These are phyloP conservation scores for Sphaerophoria rueppellii DNA, from an alignment of 2,888 invertebrate species.

Conservation along the genomic window DNA sequence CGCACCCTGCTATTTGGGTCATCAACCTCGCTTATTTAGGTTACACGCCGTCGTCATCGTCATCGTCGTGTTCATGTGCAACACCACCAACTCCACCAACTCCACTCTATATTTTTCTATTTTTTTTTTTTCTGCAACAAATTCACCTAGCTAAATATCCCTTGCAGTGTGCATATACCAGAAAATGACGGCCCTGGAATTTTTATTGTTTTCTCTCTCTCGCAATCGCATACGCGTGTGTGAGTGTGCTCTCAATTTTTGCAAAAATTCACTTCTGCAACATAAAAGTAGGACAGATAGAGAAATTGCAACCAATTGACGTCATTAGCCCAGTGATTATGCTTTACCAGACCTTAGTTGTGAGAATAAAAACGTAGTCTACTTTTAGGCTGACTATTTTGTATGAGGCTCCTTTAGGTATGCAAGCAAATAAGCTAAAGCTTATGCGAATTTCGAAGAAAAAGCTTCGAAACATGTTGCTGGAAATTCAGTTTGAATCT, in stretches of 20 bases:
- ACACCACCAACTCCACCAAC: conserved; percentile 31
- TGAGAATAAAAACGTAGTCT: conserved; percentile 34
- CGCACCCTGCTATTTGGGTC: conserved; percentile 81
- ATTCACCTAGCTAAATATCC: not conserved
- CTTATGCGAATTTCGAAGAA: conserved; percentile 52
- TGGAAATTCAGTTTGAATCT: not conserved
- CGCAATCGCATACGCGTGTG: not conserved
- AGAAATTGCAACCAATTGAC: conserved; percentile 44
- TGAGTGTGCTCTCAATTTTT: conserved; percentile 57
- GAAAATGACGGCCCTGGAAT: conserved; percentile 2
- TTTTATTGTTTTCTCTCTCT: conserved; percentile 26
- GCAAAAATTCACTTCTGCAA: conserved; percentile 43
- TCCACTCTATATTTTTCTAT: not conserved
- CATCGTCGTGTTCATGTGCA: conserved; percentile 10
- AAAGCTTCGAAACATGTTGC: conserved; percentile 64
- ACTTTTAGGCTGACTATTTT: conserved; percentile 37
- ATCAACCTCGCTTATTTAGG: conserved; percentile 81
- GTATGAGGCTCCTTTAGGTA: conserved; percentile 1
- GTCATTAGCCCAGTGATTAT: conserved; percentile 52
- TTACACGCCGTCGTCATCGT: conserved; percentile 73
- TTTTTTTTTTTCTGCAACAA: conserved; percentile 7
- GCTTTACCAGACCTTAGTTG: conserved; percentile 19
- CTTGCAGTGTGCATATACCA: conserved; percentile 14
- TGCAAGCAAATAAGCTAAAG: conserved; percentile 53
- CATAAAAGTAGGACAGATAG: conserved; percentile 30